Percentiles rank a stretch among this genome's conserved stretches.
phyloP scores from a whole-genome alignment of 2,113 vertebrate genomes.

The Pachypanchax playfairii region DNA sequence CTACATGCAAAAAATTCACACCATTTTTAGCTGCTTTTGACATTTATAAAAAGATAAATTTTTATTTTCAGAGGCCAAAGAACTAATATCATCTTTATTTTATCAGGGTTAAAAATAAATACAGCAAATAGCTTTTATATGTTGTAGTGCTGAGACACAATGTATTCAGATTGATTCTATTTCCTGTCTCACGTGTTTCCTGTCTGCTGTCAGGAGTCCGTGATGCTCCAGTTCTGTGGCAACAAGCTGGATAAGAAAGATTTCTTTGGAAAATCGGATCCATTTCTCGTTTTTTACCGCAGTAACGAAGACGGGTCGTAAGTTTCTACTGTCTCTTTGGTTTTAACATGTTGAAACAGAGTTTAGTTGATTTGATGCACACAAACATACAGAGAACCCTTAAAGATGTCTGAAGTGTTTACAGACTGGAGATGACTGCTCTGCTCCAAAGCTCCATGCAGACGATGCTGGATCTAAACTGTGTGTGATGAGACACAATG shows the following conservation, averaged over 20 bases:
- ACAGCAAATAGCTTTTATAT: too few species aligned
- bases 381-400: not conserved
- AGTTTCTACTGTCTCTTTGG: conserved; percentile 58
- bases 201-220: conserved; percentile 81
- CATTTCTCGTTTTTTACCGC: conserved; percentile 90
- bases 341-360: conserved; percentile 1
- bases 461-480: conserved; percentile 28
- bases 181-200: too few species aligned
- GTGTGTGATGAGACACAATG: conserved; percentile 51
- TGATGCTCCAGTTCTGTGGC: conserved; percentile 90
- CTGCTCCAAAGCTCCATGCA: conserved; percentile 53
- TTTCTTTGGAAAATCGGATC: conserved; percentile 93
- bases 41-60: too few species aligned
- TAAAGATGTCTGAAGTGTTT: conserved; percentile 14
- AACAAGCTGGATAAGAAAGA: conserved; percentile 94
- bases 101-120: too few species aligned
- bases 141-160: too few species aligned
- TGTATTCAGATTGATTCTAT: too few species aligned
- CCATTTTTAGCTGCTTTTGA: too few species aligned
- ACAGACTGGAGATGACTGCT: conserved; percentile 16
- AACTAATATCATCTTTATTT: too few species aligned
- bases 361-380: not conserved
- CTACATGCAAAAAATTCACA: not conserved
- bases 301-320: conserved; percentile 93
- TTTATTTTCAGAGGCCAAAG: too few species aligned